Conservation (phyloP, 2,888 invertebrate species). For the Loripinus fragilis region DNA sequence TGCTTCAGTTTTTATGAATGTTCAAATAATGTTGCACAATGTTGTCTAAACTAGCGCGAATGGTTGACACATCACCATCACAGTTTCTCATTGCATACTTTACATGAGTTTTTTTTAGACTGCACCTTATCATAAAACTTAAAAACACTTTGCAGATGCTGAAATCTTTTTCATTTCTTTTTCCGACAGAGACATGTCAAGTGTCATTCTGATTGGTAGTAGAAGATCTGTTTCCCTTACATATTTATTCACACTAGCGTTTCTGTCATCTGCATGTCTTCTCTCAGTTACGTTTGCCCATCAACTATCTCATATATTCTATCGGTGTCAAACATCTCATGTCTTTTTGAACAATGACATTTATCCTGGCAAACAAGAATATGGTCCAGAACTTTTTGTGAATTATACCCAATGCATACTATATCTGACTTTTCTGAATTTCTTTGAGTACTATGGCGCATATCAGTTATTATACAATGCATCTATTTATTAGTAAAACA, state of each 20-base stretch:
- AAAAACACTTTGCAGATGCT: constrained; percentile 13
- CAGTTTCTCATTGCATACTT: constrained; percentile 19
- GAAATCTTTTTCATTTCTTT: constrained; percentile 17
- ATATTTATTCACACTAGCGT: constrained; percentile 27
- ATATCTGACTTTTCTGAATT: constrained; percentile 22
- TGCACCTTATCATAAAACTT: constrained; percentile 21
- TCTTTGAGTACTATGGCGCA: constrained; percentile 23
- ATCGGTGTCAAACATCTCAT: constrained; percentile 20
- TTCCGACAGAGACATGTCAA: constrained; percentile 25
- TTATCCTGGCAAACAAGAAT: constrained; percentile 17
- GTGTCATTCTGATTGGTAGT: constrained; percentile 33
- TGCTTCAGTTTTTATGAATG: constrained; percentile 10
- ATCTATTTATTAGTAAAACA: not conserved
- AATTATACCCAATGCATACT: constrained; percentile 26
- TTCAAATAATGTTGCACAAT: constrained; percentile 15
- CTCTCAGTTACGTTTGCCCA: not conserved
- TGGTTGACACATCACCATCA: not conserved
- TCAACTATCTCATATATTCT: constrained; percentile 22
- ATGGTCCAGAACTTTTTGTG: constrained; percentile 22
- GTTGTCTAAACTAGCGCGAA: constrained; percentile 3
- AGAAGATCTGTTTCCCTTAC: constrained; percentile 12
- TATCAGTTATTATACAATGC: constrained; percentile 24
- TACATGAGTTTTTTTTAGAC: constrained; percentile 16
- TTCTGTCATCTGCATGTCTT: constrained; percentile 22
- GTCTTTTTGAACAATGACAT: constrained; percentile 20